Conservation (phyloP, 1,140 invertebrate genomes). For the Cyphomyrmex costatus region DNA sequence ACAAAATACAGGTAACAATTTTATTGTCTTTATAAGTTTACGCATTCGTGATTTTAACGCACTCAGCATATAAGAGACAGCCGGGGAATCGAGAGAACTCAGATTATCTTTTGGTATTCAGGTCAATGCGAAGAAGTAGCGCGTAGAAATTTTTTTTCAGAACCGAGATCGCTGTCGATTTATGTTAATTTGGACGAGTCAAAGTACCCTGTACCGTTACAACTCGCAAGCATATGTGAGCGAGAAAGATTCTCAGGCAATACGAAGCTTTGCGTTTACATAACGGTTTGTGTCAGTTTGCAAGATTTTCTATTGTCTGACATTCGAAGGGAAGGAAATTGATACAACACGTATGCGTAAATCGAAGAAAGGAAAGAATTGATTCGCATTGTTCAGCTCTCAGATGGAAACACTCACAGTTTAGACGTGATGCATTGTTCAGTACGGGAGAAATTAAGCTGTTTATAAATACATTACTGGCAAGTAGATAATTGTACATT, state of each 20-base stretch:
- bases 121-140: slow-evolving; percentile 73
- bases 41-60: slow-evolving; percentile 40
- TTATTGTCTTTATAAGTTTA: slow-evolving; percentile 4
- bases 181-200: slow-evolving; percentile 84
- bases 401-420: background rate
- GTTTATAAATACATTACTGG: background rate
- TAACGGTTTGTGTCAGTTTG: slow-evolving; percentile 58
- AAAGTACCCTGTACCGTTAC: slow-evolving; percentile 83
- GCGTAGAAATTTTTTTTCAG: slow-evolving; percentile 77
- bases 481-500: background rate
- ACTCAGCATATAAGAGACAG: slow-evolving; percentile 18
- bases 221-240: slow-evolving; percentile 53
- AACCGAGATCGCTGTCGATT: slow-evolving; percentile 72
- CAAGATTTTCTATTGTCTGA: slow-evolving; percentile 31
- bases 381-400: slow-evolving; percentile 14
- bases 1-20: background rate
- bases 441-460: background rate
- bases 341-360: background rate
- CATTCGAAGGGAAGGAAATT: slow-evolving; percentile 18
- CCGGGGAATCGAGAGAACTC: slow-evolving; percentile 33
- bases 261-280: slow-evolving; percentile 45
- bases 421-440: background rate
- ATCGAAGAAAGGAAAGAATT: background rate
- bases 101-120: slow-evolving; percentile 54
- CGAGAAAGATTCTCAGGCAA: slow-evolving; percentile 38